phyloP scores from a whole-genome alignment of 2,888 invertebrate species.

The Amphipoea lucens region DNA sequence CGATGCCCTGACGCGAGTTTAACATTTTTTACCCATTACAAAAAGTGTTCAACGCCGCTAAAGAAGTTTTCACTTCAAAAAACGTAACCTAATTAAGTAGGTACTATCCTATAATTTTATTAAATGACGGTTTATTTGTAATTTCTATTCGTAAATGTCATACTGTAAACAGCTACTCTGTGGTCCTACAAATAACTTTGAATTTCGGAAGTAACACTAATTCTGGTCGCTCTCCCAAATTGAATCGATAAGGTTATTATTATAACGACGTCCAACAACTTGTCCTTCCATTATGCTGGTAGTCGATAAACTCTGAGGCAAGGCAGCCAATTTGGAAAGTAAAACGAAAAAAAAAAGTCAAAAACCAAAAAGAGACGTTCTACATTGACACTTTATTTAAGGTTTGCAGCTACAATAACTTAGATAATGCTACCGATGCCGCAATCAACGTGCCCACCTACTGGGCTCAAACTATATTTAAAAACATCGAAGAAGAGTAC shows the following conservation, averaged over 20 bases:
- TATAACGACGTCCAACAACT: slow-evolving; percentile 54
- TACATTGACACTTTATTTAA: not conserved
- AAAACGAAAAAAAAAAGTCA: not conserved
- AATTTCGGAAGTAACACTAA: slow-evolving; percentile 70
- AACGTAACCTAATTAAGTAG: not conserved
- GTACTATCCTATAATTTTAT: not conserved
- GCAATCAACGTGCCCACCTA: no score
- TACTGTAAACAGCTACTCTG: slow-evolving; percentile 46
- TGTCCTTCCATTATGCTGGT: slow-evolving; percentile 66
- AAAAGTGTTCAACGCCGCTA: no score
- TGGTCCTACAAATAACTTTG: slow-evolving; percentile 41
- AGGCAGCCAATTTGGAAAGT: not conserved
- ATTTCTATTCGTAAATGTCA: not conserved
- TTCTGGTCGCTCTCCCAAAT: slow-evolving; percentile 62
- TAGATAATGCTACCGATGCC: no score
- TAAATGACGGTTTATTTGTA: not conserved
- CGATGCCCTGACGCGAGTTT: no score
- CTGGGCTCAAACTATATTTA: not conserved
- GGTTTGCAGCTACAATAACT: no score
- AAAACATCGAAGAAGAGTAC: not conserved
- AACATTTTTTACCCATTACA: no score
- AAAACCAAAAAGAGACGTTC: not conserved
- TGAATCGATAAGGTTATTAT: slow-evolving; percentile 72
- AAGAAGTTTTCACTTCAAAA: no score
- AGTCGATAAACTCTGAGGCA: slow-evolving; percentile 52